Percentiles rank a stretch among this genome's conserved stretches.
Conservation (phyloP, 92 coral and sea anemone species). For the Phenganax subtilis region DNA sequence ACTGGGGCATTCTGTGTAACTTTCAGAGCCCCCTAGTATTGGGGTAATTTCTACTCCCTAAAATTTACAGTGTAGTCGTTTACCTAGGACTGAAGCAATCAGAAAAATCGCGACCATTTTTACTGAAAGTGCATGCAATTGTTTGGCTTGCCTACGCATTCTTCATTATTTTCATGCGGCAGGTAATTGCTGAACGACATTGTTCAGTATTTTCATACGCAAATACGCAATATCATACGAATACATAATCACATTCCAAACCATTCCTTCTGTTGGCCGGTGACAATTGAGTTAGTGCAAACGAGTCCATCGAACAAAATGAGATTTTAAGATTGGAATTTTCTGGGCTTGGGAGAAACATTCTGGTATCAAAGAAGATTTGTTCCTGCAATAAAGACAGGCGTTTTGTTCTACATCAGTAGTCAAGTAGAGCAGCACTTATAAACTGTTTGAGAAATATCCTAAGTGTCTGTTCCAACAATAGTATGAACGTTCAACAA, state of each 20-base stretch:
- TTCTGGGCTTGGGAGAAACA: neutral
- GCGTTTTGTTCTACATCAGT: too few species aligned
- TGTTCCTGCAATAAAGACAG: neutral
- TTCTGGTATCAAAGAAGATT: neutral
- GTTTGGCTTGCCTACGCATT: too few species aligned
- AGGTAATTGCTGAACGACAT: neutral
- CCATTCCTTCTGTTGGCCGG: neutral
- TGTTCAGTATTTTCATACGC: neutral
- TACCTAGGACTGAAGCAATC: too few species aligned
- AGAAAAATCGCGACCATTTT: too few species aligned
- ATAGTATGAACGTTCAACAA: neutral
- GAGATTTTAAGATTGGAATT: conserved; percentile 1
- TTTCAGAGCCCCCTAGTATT: too few species aligned
- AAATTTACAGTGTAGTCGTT: too few species aligned
- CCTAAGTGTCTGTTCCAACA: neutral
- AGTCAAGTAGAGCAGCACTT: too few species aligned
- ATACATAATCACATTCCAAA: neutral
- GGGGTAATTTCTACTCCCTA: too few species aligned
- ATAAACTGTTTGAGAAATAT: too few species aligned
- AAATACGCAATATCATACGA: neutral
- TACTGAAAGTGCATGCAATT: too few species aligned
- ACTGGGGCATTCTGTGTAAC: too few species aligned
- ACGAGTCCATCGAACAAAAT: neutral
- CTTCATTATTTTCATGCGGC: too few species aligned
- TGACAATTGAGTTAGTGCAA: neutral